Base-by-base conservation (phyloP, 64 coral and sea anemone genomes). In the Acropora yongei region DNA sequence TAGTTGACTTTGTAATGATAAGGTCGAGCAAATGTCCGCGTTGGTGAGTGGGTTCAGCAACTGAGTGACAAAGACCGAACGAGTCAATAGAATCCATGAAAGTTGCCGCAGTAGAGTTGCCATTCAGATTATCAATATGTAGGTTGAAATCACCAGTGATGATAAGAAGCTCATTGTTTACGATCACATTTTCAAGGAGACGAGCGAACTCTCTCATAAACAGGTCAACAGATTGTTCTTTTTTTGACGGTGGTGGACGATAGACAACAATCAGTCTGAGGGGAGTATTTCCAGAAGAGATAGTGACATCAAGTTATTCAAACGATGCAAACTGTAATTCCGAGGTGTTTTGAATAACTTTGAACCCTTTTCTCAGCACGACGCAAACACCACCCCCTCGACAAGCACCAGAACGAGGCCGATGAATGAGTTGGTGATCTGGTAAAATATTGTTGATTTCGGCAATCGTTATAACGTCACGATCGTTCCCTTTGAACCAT, bases 31-130 rank as follows among this genome's bases (percentile, higher is more conserved):
- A 55, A 55, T 55, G 2, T 55, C 51, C 51, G 51, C 51, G 3
- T 80, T 80, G 17, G 57, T 80, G 78, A 13, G 78, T 80, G 57
- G 78, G 47, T 48, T 47, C 78, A 80, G 78, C 0, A 14, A 80
- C 78, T 49, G 16, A 14, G 20, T 80, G 78, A 49, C 47, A 49
- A 48, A 80, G 78, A 80, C 78, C 44, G 13, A 51, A 49, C 4
- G 78, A 55, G 51, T 55, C 51, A 3, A 55, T 55, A 5, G 10
- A 55, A 10, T 55, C 51, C 51, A 55, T 55, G 3, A 55, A 55
- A 4, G 51, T 7, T 55, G 51, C 51, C 51, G 51, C 30, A 30
- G 51, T 55, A 55, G 51, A 55, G 51, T 55, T 55, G 51, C 51
- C 51, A 55, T 55, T 55, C 0, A 55, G 51, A 55, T 55, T 55